phyloP scores from a whole-genome alignment of 2,797 vertebrate genomes.

The Leucoraja ocellata region DNA sequence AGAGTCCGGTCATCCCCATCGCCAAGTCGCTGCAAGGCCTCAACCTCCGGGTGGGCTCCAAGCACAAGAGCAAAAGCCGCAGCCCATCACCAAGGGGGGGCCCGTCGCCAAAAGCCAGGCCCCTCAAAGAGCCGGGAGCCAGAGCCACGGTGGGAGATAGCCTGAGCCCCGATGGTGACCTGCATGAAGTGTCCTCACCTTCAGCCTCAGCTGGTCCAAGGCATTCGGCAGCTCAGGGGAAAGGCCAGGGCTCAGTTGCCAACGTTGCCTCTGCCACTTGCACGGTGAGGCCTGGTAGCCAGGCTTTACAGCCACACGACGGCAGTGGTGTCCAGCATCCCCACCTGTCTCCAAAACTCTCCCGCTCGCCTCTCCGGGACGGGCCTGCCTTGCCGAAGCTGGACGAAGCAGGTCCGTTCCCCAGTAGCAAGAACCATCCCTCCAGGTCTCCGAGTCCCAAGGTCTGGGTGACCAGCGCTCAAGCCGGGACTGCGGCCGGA shows the following conservation, averaged over 20 bases:
- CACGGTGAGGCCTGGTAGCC: not conserved
- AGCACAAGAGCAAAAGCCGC: conserved; percentile 63
- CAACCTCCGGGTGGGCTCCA: conserved; percentile 56
- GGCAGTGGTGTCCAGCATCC: not conserved
- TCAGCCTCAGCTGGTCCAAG: no score
- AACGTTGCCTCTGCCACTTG: not conserved
- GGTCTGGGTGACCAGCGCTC: conserved; percentile 56
- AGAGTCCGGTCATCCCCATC: conserved; percentile 61
- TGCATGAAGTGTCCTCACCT: not conserved
- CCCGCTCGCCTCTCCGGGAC: not conserved
- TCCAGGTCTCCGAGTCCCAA: conserved; percentile 53
- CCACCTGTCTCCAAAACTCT: not conserved
- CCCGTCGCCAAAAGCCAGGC: not conserved
- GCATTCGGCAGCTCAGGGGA: not conserved
- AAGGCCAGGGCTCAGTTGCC: not conserved
- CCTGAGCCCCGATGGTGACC: conserved; percentile 44
- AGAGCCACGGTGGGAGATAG: conserved; percentile 53
- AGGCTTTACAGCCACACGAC: not conserved
- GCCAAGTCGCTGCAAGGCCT: conserved; percentile 59
- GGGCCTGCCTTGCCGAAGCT: not conserved
- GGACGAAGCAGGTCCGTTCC: conserved; percentile 45
- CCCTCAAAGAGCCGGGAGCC: not conserved
- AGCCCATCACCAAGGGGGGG: conserved; percentile 66
- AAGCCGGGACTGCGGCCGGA: conserved; percentile 45
- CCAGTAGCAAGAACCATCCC: conserved; percentile 51